A percentile compares a stretch with the other conserved stretches of the same genome.
These are phyloP conservation scores for Papilio demoleus DNA, from an alignment of 2,888 invertebrate genomes.

Conservation along the genomic window DNA sequence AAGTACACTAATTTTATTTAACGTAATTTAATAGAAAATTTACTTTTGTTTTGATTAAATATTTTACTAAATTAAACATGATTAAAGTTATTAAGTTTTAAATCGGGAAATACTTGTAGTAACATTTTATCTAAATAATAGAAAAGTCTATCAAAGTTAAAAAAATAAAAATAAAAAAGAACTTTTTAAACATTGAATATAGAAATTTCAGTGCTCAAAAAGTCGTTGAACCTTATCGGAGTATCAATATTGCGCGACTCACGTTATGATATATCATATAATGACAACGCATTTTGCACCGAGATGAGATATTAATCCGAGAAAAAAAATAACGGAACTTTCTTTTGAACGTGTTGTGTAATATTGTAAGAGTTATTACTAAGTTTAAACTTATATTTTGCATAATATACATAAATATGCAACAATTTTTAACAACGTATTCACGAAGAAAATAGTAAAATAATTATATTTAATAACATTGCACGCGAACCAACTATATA, in stretches of 20 bases:
- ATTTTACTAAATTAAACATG: too few relatives aligned
- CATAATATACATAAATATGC: constrained; percentile 28
- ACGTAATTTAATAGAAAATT: too few relatives aligned
- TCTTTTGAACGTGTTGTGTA: constrained; percentile 39
- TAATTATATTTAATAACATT: background rate
- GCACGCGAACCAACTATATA: background rate
- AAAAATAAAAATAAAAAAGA: background rate
- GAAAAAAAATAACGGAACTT: constrained; percentile 39
- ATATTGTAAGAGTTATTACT: constrained; percentile 33
- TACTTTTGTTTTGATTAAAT: too few relatives aligned
- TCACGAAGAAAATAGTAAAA: constrained; percentile 1
- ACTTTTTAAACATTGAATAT: constrained; percentile 5
- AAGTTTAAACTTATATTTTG: constrained; percentile 37
- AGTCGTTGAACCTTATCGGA: constrained; percentile 18
- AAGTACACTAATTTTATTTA: too few relatives aligned
- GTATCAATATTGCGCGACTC: constrained; percentile 25
- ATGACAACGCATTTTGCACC: constrained; percentile 36
- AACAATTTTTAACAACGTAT: constrained; percentile 13
- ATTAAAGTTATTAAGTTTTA: too few relatives aligned
- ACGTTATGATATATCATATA: constrained; percentile 25
- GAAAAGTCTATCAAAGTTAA: too few relatives aligned
- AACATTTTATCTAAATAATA: too few relatives aligned
- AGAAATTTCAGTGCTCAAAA: constrained; percentile 13
- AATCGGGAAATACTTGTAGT: too few relatives aligned
- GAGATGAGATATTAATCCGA: constrained; percentile 39